Evolutionary conservation across 37 sponge, comb jelly and placozoan genomes (phyloP), one percentile per base, ranked within the genome.

Genomic region (Sycon ciliatum): DNA sequence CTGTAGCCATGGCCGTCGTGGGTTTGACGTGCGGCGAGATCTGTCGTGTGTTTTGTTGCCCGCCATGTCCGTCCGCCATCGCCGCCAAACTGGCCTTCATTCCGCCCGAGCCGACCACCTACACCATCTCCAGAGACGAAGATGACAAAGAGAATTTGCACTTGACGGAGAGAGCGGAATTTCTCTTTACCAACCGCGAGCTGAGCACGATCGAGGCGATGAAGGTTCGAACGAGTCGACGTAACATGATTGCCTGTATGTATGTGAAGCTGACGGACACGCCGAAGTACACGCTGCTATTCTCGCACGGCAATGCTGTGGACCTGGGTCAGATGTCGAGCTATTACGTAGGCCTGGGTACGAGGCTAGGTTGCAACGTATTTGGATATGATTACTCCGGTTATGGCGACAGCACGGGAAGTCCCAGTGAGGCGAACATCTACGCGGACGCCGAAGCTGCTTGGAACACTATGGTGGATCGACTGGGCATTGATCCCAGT

Each of bases 251-350:
- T 20, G 95, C 85, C 11, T 97, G 99, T 65, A 97, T 97, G 94
- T 84, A 90, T 57, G 99, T 97, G 16, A 82, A 89, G 67, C 81
- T 75, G 30, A 58, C 83, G 23, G 85, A 86, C 32, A 75, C 42
- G 31, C 83, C 93, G 7, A 60, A 84, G 38, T 92, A 74, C 68
- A 97, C 99, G 7, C 81, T 97, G 7, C 53, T 97, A 16, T 97
- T 97, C 83, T 80, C 81, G 37, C 99, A 97, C 64, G 99, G 99
- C 7, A 97, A 97, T 73, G 99, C 99, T 20, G 99, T 97, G 1
- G 99, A 97, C 39, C 57, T 97, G 57, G 99, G 99, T 0, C 99
- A 97, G 52, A 97, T 97, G 99, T 78, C 94, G 28, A 97, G 99
- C 49, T 97, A 93, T 73, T 97, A 89, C 73, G 85, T 97, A 2